Percentiles rank a stretch among this genome's conserved stretches.
phyloP scores from a whole-genome alignment of 2,113 vertebrate species.

The Plectropomus leopardus region DNA sequence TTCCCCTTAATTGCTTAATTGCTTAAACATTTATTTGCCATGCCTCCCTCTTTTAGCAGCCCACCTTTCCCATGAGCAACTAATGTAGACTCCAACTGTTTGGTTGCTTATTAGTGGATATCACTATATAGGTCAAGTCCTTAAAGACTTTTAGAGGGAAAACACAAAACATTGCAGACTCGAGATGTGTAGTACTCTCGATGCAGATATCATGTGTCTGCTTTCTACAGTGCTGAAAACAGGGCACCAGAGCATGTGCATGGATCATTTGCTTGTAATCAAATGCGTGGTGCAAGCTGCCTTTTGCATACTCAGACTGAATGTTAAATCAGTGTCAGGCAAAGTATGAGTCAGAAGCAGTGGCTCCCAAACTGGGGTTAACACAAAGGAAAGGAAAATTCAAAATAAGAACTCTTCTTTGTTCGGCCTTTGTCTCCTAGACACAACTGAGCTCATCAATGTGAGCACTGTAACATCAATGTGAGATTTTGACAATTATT shows the following conservation, averaged over 20 bases:
- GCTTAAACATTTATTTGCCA: too few relatives aligned
- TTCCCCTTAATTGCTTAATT: too few relatives aligned
- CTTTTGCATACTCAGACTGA: constrained; percentile 1
- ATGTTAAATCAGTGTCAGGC: constrained; percentile 10
- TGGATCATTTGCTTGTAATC: constrained; percentile 45
- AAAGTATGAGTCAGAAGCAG: neutral
- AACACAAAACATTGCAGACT: neutral
- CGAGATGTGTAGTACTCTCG: neutral
- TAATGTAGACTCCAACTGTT: neutral
- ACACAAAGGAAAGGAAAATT: too few relatives aligned
- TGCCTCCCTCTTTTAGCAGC: too few relatives aligned
- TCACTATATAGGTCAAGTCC: constrained; percentile 1
- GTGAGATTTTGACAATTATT: too few relatives aligned
- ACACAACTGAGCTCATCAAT: too few relatives aligned
- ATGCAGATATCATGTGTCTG: constrained; percentile 13
- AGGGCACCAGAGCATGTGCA: neutral
- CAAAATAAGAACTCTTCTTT: too few relatives aligned
- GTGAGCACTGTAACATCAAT: too few relatives aligned
- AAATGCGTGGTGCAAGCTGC: constrained; percentile 27
- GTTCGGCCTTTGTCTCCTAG: too few relatives aligned
- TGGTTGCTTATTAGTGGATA: neutral
- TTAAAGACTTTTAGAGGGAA: neutral
- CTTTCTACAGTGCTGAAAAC: constrained; percentile 6
- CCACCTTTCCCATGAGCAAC: too few relatives aligned
- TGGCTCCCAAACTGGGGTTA: neutral